These are phyloP conservation scores for Dendrocopos noguchii DNA, from an alignment of 2,113 vertebrate species.

Conservation along the genomic window DNA sequence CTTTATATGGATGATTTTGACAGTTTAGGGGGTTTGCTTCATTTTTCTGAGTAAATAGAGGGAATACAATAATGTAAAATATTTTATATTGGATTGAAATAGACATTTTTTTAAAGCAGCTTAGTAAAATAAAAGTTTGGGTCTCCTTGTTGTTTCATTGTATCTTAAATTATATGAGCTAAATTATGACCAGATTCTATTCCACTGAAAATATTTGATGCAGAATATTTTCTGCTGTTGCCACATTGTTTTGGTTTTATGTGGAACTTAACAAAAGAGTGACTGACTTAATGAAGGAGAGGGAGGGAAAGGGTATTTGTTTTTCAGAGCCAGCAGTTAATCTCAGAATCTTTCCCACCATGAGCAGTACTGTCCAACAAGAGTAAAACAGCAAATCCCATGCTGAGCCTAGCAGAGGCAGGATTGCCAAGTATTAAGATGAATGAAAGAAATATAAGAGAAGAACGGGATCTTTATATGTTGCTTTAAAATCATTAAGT, in stretches of 20 bases:
- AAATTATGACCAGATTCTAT: neutral
- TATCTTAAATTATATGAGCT: neutral
- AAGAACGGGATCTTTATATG: constrained; percentile 14
- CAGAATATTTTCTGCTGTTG: neutral
- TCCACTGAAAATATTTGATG: neutral
- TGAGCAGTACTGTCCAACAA: neutral
- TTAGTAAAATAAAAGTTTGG: neutral
- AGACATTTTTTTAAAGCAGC: neutral
- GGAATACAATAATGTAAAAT: neutral
- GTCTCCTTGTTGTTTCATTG: neutral
- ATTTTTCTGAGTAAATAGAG: neutral
- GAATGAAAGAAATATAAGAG: constrained; percentile 1
- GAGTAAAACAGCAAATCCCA: constrained; percentile 16
- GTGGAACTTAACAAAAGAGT: neutral
- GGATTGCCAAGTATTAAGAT: neutral
- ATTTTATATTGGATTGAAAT: neutral
- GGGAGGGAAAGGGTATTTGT: neutral
- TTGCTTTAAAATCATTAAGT: constrained; percentile 4
- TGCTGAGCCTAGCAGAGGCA: neutral
- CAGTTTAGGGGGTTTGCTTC: neutral
- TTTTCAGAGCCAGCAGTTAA: neutral
- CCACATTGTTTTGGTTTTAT: neutral
- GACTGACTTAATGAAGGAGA: neutral
- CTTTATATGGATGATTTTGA: neutral
- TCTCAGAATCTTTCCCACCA: constrained; percentile 11